Evolutionary conservation across 2,797 vertebrate species (phyloP), one percentile per base, ranked within the genome.

Genomic region (Cercopithecus diana): DNA sequence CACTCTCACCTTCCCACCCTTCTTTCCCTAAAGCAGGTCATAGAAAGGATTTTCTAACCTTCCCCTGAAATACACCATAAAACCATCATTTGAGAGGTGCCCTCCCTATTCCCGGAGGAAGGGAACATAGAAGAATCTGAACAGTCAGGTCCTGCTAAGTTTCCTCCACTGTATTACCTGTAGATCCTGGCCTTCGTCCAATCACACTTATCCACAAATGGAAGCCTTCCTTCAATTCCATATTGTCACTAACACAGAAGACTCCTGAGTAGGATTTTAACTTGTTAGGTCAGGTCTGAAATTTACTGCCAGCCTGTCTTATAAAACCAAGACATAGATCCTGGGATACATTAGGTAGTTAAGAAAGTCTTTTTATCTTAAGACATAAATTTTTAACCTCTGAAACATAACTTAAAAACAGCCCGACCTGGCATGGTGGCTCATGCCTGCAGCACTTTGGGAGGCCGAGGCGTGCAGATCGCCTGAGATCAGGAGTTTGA

Each of bases 211-310:
- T 19, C 33, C 64, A n/a, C 33, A 67, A 33, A 67, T 4, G 64
- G 61, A 67, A n/a, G 64, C 72, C 30, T 41, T 26, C 5, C 36
- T n/a, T 70, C 45, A 12, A 6, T 55, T 77, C 58, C 79, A 28
- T 17, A 22, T 61, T 67, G 52, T 76, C 70, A 11, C 43, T 15
- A 57, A 50, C 41, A 17, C 26, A 28, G 45, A 43, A 67, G 45
- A 57, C 57, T 50, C 55, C 55, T 11, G 20, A 4, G 70, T 3
- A 22, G 76, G 70, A 7, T 61, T 86, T 33, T 36, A 67, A 83
- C 96, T 39, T 93, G 96, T 89, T 36, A 36, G 58, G 82, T 86
- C 97, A 84, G 39, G 83, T 77, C 72, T 92, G 91, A 61, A 30
- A 28, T 41, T 80, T 92, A 61, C 92, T 8, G 17, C 89, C 45